Base-by-base conservation (phyloP, 2,113 vertebrate genomes). In the Tetrao urogallus region DNA sequence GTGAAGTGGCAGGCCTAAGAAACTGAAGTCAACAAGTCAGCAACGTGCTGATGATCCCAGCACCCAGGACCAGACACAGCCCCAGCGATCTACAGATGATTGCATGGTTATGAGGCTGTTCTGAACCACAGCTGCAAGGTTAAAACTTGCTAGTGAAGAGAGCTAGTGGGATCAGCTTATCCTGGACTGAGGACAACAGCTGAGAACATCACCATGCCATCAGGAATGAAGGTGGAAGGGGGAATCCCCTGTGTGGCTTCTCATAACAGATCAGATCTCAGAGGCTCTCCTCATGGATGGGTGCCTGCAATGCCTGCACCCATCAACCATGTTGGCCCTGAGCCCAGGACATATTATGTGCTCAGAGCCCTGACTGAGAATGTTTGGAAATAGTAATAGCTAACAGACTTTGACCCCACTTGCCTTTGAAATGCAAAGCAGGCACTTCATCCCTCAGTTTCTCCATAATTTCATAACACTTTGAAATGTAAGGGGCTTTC, bases 181-280 rank as follows among this genome's bases (percentile, higher is more conserved):
- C 11, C 38, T 40, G 40, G 7, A 2, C n/a, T 10, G 30, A 57
- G 52, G 32, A 69, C 18, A 58, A 6, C 0, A 0, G 13, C 8
- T 2, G 2, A 77, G 67, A 69, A 5, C 0, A 0, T 48, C 27
- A 25, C 32, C 0, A 0, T 8, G 24, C 12, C 13, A 10, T 70
- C 11, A n/a, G 1, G 6, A 24, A 13, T 20, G 36, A 57, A 28
- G 45, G 13, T 3, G 20, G 2, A 83, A 57, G 48, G 21, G 10
- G 14, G 28, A 80, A 45, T 20, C 30, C 22, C 21, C 0, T 0
- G 25, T 54, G 17, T 5, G 25, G 38, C 16, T 64, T 40, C 52
- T 30, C 38, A 19, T 12, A 25, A 38, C 13, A 20, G 13, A 30
- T 48, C 25, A 20, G 34, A 34, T 63, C 2, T 1, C 2, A 56